Evolutionary conservation across 2,113 vertebrate species (phyloP).

Genomic region (Martes martes): DNA sequence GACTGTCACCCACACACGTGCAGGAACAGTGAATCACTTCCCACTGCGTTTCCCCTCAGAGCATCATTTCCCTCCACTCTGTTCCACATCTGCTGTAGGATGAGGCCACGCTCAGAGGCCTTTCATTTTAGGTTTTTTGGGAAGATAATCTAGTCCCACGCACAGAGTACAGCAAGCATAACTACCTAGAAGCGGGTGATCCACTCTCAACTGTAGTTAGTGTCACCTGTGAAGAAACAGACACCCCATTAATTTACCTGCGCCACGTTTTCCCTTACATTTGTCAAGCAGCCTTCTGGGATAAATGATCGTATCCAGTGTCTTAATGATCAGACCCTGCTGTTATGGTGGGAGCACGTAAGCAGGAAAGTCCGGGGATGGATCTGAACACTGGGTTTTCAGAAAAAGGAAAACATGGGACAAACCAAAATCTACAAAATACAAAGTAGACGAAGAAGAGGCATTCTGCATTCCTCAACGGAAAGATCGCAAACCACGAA

Average conservation of each 20-base stretch:
- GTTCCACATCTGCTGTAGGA: neutral
- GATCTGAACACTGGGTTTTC: neutral
- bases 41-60: neutral
- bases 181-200: neutral
- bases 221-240: neutral
- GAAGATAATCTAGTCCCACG: neutral
- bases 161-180: neutral
- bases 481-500: neutral
- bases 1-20: neutral
- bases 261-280: rapidly evolving
- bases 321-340: neutral
- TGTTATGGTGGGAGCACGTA: rapidly evolving
- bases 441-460: neutral
- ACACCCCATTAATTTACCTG: neutral
- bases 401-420: neutral
- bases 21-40: neutral
- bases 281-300: neutral
- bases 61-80: neutral
- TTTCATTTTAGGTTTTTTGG: neutral
- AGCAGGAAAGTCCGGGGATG: neutral
- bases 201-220: neutral
- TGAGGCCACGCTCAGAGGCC: neutral
- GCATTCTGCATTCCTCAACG: neutral
- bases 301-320: neutral
- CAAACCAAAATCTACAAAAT: neutral